Base-by-base conservation (phyloP, 2,113 vertebrate species). In the Malurus alboscapulatus region DNA sequence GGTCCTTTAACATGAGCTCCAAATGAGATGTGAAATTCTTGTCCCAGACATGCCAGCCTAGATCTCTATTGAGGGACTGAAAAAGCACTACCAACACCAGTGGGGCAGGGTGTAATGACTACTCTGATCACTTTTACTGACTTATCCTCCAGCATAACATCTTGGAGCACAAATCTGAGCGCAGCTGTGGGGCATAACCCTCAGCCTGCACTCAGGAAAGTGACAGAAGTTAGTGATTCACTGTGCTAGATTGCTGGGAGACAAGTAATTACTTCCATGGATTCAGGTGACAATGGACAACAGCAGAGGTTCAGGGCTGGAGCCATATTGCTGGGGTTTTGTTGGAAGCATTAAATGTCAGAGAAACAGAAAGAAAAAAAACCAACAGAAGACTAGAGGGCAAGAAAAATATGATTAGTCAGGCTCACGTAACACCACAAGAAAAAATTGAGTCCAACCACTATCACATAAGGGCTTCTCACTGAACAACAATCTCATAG, bases 21-120 rank as follows among this genome's bases (percentile, higher is more conserved):
- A 51, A 69, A 86, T 29, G 36, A 82, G 58, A 71, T 66, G 24
- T 20, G n/a, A 66, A 82, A 21, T 47, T 30, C 16, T 53, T 54
- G 36, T 29, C 15, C 51, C 38, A 59, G 42, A 14, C 1, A 0
- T n/a, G 26, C 32, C 2, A 6, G 47, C 25, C 25, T 71, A 59
- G 65, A 74, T 13, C 2, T 78, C 18, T 29, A 11, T 6, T 27
- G 11, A 1, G 27, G 65, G 50, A 73, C n/a, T 63, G 32, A 54
- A 42, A 89, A 76, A 68, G 32, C 54, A 42, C 3, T n/a, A 29
- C 54, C 54, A 63, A 50, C 36, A 61, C 24, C 38, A 34, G 3
- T 2, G 0, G 38, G 32, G 19, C 26, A 59, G 22, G 9, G 10
- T 59, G 15, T 58, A 4, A 0, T 30, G 22, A 63, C 25, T 6